A percentile compares a stretch with the other conserved stretches of the same genome.
Conservation (phyloP, 2,797 vertebrate genomes). For the Morus bassanus region DNA sequence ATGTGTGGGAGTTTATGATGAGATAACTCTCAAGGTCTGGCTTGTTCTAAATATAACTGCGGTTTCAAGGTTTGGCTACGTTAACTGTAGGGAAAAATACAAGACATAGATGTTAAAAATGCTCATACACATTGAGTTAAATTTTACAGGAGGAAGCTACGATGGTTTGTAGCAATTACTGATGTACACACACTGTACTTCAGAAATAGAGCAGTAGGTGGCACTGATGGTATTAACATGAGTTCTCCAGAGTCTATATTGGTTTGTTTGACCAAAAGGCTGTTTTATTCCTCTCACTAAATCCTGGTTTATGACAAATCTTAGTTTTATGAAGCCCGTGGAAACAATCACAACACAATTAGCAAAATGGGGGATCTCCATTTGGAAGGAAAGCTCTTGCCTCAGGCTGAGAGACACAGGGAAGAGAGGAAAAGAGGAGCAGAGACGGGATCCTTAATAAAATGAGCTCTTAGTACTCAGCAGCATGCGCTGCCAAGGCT, state of each 20-base stretch:
- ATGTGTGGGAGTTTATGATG: background rate
- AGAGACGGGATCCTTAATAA: background rate
- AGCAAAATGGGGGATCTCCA: background rate
- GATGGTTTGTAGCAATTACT: background rate
- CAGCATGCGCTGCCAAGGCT: background rate
- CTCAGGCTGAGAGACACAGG: background rate
- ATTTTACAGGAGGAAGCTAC: background rate
- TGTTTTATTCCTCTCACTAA: background rate
- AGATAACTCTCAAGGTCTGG: background rate
- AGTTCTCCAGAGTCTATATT: background rate
- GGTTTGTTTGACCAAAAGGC: background rate
- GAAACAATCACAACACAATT: background rate
- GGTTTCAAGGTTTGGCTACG: background rate
- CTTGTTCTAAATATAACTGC: background rate
- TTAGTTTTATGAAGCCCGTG: background rate
- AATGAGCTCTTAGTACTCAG: background rate
- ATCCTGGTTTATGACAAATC: background rate
- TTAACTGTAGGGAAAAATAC: background rate
- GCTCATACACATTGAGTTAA: background rate
- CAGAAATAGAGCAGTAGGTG: constrained; percentile 2
- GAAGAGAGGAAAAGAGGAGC: background rate
- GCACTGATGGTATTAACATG: background rate
- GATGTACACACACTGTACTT: background rate
- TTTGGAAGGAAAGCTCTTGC: background rate
- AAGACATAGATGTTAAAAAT: background rate